phyloP scores from a whole-genome alignment of 2,888 invertebrate genomes.

The Athetis lepigone region DNA sequence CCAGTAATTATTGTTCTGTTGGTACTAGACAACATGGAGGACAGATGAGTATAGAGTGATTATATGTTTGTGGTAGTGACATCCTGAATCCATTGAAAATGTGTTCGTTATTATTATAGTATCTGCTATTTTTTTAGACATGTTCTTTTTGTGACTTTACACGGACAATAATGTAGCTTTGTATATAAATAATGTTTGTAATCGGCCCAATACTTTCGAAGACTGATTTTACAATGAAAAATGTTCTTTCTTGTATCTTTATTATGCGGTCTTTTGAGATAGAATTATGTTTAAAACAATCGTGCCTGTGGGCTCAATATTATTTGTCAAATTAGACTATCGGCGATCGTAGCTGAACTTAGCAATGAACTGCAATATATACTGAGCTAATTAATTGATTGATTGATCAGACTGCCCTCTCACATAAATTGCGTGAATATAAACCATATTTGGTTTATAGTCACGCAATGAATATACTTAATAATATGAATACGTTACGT shows the following conservation, averaged over 20 bases:
- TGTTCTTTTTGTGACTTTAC: no score
- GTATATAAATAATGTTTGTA: no score
- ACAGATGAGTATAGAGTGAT: constrained; percentile 48
- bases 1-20: constrained; percentile 42
- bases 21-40: constrained; percentile 8
- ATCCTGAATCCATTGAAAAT: constrained; percentile 38
- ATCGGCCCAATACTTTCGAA: no score
- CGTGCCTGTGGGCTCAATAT: not conserved
- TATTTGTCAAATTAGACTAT: constrained; percentile 8
- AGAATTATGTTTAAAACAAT: not conserved
- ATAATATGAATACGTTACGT: not conserved
- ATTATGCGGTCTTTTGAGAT: not conserved
- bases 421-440: not conserved
- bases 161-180: no score
- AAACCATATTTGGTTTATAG: no score
- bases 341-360: not conserved
- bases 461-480: no score
- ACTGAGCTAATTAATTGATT: constrained; percentile 11
- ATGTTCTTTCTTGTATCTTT: no score
- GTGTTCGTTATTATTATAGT: constrained; percentile 15
- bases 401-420: not conserved
- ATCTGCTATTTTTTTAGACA: not conserved
- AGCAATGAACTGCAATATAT: not conserved
- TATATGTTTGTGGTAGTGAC: constrained; percentile 34
- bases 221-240: no score